phyloP scores from a whole-genome alignment of 2,113 vertebrate genomes.

The Lampris incognitus region DNA sequence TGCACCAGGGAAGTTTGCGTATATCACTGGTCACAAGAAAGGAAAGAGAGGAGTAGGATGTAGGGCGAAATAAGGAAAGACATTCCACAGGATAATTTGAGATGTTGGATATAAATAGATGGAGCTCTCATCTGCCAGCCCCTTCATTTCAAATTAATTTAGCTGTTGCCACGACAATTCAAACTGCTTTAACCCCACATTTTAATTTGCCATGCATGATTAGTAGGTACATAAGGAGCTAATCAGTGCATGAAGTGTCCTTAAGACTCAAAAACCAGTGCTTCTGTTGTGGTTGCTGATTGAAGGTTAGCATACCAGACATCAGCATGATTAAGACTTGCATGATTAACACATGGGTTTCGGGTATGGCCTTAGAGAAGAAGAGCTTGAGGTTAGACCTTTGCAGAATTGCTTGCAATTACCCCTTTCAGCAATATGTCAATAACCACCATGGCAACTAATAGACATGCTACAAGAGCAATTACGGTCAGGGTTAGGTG shows the following conservation, averaged over 20 bases:
- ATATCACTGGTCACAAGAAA: background rate
- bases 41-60: background rate
- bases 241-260: slow-evolving; percentile 48
- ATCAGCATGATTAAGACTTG: slow-evolving; percentile 31
- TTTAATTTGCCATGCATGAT: slow-evolving; percentile 48
- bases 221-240: slow-evolving; percentile 43
- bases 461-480: slow-evolving; percentile 38
- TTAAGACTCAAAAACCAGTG: slow-evolving; percentile 44
- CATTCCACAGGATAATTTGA: background rate
- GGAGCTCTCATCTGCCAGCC: slow-evolving; percentile 25
- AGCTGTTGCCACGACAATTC: background rate
- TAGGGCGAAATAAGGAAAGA: background rate
- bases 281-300: slow-evolving; percentile 38
- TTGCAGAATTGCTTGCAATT: slow-evolving; percentile 36
- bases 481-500: slow-evolving; percentile 20
- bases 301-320: slow-evolving; percentile 9
- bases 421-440: slow-evolving; percentile 31
- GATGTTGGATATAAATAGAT: slow-evolving; percentile 6
- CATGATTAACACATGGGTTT: slow-evolving; percentile 30
- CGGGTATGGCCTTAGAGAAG: slow-evolving; percentile 28
- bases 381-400: slow-evolving; percentile 7
- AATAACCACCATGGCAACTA: slow-evolving; percentile 63
- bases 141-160: slow-evolving; percentile 39
- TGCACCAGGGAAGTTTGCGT: slow-evolving; percentile 2
- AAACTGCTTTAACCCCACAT: background rate